phyloP scores from a whole-genome alignment of 2,113 vertebrate species.

The Engystomops pustulosus region DNA sequence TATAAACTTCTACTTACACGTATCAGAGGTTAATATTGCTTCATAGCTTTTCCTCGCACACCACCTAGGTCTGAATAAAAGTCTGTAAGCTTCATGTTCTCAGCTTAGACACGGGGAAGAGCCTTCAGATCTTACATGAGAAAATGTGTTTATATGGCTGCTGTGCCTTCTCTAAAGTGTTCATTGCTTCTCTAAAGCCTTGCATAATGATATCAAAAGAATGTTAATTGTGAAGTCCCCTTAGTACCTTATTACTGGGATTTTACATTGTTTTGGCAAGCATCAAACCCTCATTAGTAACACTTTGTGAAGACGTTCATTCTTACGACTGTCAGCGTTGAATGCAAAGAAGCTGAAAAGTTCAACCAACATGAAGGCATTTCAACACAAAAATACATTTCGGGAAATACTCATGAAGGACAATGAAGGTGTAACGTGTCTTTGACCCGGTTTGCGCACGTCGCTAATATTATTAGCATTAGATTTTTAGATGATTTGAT shows the following conservation, averaged over 20 bases:
- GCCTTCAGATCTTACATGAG: neutral
- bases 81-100: neutral
- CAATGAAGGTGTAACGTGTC: neutral
- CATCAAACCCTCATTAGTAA: constrained; percentile 25
- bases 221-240: neutral
- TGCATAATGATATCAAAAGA: neutral
- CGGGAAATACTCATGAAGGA: neutral
- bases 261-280: constrained; percentile 22
- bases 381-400: neutral
- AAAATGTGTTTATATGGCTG: neutral
- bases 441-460: no score
- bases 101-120: neutral
- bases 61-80: neutral
- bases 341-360: constrained; percentile 1
- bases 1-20: neutral
- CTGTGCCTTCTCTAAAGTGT: neutral
- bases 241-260: constrained; percentile 11
- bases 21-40: neutral
- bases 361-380: neutral
- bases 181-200: neutral
- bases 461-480: no score
- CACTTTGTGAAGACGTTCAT: neutral
- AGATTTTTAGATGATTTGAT: no score
- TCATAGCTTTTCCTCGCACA: neutral
- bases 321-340: neutral